These are phyloP conservation scores for Oncorhynchus gorbuscha DNA, from an alignment of 2,113 vertebrate genomes.

Conservation along the genomic window DNA sequence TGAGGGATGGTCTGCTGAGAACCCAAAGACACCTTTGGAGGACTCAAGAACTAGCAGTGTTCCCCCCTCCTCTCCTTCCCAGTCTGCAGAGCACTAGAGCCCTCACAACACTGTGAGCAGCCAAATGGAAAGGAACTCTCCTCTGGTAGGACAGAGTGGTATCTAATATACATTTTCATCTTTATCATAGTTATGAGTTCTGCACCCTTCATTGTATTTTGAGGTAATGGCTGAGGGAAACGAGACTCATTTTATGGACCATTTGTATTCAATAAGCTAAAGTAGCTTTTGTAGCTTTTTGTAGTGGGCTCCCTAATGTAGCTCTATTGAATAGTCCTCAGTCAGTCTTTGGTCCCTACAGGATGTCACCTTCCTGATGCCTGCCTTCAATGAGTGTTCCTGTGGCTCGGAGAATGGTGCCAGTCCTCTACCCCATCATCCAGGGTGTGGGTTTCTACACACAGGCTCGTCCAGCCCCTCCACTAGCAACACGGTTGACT, in stretches of 20 bases:
- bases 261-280: no score
- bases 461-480: constrained; percentile 28
- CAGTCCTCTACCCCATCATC: constrained; percentile 31
- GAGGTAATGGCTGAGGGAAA: no score
- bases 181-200: no score
- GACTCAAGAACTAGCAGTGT: constrained; percentile 4
- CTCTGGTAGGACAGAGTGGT: constrained; percentile 32
- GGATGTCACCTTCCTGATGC: constrained; percentile 88
- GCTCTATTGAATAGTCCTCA: no score
- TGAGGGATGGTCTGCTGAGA: constrained; percentile 7
- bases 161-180: background rate
- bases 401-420: constrained; percentile 44
- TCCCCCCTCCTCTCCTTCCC: background rate
- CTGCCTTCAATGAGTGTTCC: constrained; percentile 86
- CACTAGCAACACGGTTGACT: constrained; percentile 49
- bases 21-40: constrained; percentile 12
- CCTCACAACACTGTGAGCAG: constrained; percentile 7
- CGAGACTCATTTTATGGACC: no score
- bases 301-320: no score
- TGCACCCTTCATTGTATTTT: no score
- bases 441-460: constrained; percentile 1
- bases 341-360: constrained; percentile 53
- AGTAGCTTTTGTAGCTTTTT: no score
- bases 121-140: constrained; percentile 2
- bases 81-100: constrained; percentile 8